Evolutionary conservation across 2,888 invertebrate genomes (phyloP), one percentile per base, ranked within the genome.

Genomic region (Archips crataeganus): DNA sequence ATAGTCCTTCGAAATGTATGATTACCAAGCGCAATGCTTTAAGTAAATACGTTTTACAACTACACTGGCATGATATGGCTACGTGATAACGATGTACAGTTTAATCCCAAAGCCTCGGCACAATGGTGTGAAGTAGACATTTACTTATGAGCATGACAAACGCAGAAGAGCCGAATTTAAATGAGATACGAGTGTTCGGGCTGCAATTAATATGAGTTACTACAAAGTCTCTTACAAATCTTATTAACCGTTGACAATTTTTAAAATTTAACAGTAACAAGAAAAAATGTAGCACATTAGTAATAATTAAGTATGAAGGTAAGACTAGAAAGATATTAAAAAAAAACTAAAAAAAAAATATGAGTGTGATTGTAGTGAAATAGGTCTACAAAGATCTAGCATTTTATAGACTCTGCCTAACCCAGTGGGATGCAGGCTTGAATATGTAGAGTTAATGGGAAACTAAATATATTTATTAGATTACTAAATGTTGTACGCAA

Each of bases 101-200:
- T n/a, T 23, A 54, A 57, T 32, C 39, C 39, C 15, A 34, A 42
- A 73, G 42, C 59, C 51, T 42, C 51, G 51, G 49, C 51, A 59
- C 64, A 69, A 69, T 74, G 49, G 64, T 23, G 45, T 34, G 39
- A 45, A 45, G 51, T 6, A 69, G 51, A 60, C 68, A 63, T 62
- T 73, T 59, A 73, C 60, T 64, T 51, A 59, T 23, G 59, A 73
- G 59, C 13, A 13, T 69, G 60, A 64, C 60, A 74, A 32, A 13
- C 51, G 51, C 64, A 74, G 73, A 69, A 36, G 65, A 51, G 42
- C 51, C 64, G 42, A 61, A 69, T 65, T 69, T 69, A 64, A 23
- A 65, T 60, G 59, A 69, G 51, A 59, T 34, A 64, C 59, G 45
- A 59, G 15, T 39, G 67, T 59, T 73, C 54, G 59, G 47, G 32